Conservation (phyloP, 2,888 invertebrate genomes). For the Pilophorus perplexus region DNA sequence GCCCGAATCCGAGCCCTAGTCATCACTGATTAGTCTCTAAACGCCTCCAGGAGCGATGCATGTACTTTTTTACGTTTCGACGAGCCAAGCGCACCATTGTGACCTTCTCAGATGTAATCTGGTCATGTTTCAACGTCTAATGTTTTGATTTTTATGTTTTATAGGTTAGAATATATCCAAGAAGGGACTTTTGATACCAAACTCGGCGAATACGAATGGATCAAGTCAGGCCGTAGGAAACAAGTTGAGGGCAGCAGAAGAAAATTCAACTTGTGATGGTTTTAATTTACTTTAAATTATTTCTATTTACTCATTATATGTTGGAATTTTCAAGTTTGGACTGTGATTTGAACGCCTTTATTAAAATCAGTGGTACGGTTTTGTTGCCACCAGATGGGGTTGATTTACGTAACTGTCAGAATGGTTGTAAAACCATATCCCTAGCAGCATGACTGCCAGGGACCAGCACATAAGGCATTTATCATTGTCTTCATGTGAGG, state of each 20-base stretch:
- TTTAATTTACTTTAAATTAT: background rate
- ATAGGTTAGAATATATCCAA: constrained; percentile 85
- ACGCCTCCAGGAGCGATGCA: too few relatives aligned
- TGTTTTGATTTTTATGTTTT: too few relatives aligned
- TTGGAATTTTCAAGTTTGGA: background rate
- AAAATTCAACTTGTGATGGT: constrained; percentile 61
- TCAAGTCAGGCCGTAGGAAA: constrained; percentile 83
- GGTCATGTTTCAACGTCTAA: too few relatives aligned
- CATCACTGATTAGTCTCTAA: too few relatives aligned
- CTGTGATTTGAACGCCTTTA: too few relatives aligned
- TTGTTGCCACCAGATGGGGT: background rate
- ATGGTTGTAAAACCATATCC: background rate
- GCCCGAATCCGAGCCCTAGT: too few relatives aligned
- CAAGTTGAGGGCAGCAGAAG: constrained; percentile 90
- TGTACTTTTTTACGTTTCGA: too few relatives aligned
- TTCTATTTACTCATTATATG: background rate
- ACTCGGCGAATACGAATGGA: constrained; percentile 96
- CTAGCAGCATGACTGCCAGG: background rate
- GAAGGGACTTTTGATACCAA: constrained; percentile 97
- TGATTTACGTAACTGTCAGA: background rate
- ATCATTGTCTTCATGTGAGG: background rate
- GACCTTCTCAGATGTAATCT: too few relatives aligned
- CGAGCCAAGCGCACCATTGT: too few relatives aligned
- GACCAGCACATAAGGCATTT: background rate
- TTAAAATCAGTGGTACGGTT: too few relatives aligned